Conservation (phyloP, 2,888 invertebrate genomes). For the Caradrina clavipalpis region DNA sequence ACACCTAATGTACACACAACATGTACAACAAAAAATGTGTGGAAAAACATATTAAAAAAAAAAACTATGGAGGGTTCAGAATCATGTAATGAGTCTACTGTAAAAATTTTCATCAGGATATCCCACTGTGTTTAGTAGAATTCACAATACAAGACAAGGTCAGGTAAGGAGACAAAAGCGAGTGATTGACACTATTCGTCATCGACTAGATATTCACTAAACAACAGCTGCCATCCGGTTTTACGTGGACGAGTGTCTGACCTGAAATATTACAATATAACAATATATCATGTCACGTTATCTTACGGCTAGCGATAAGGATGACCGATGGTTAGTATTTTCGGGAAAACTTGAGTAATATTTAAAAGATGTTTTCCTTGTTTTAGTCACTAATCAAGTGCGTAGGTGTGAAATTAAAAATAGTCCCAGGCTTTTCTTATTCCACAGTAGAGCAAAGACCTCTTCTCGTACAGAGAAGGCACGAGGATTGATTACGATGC, state of each 20-base stretch:
- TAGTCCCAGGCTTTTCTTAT: too few relatives aligned
- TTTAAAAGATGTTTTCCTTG: slow-evolving; percentile 15
- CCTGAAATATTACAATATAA: slow-evolving; percentile 35
- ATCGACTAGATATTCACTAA: background rate
- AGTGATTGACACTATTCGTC: slow-evolving; percentile 1
- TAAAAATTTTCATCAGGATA: too few relatives aligned
- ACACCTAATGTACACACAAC: too few relatives aligned
- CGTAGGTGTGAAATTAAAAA: background rate
- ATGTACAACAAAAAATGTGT: too few relatives aligned
- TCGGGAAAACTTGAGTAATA: slow-evolving; percentile 11
- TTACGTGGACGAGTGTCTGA: slow-evolving; percentile 18
- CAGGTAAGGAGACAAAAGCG: background rate
- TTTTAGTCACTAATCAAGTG: background rate
- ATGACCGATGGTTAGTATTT: slow-evolving; percentile 45
- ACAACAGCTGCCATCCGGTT: slow-evolving; percentile 10
- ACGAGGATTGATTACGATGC: too few relatives aligned
- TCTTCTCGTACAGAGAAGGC: too few relatives aligned
- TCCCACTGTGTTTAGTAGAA: too few relatives aligned
- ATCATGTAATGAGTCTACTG: too few relatives aligned
- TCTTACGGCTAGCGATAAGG: slow-evolving; percentile 28
- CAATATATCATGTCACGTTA: slow-evolving; percentile 41
- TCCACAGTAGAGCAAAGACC: too few relatives aligned
- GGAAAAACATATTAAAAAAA: too few relatives aligned
- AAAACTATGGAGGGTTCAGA: too few relatives aligned
- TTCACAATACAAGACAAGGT: too few relatives aligned